Evolutionary conservation across 2,888 invertebrate species (phyloP).

Genomic region (Pachliopta kotzebuea): DNA sequence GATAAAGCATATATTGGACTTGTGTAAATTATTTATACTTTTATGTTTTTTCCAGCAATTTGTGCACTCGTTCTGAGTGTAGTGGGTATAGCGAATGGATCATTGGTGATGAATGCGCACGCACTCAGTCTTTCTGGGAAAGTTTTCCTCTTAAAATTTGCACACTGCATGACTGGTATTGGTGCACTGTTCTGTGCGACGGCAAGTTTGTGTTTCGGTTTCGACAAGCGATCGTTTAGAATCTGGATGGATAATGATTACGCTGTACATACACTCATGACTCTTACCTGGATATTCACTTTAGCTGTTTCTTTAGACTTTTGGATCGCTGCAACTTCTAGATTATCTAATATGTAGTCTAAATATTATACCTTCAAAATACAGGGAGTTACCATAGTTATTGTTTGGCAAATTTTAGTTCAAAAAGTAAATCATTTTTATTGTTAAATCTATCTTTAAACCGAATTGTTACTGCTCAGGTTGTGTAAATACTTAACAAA

Average conservation of each 20-base stretch:
- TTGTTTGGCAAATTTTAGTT: no score
- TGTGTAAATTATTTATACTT: constrained; percentile 16
- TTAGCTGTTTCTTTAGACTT: constrained; percentile 43
- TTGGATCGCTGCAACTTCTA: constrained; percentile 38
- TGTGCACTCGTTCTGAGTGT: constrained; percentile 40
- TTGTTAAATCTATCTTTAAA: no score
- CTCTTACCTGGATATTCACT: constrained; percentile 36
- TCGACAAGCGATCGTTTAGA: constrained; percentile 40
- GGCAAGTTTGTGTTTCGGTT: constrained; percentile 43
- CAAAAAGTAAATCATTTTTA: no score
- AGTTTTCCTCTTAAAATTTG: constrained; percentile 36
- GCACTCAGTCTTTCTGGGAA: constrained; percentile 35
- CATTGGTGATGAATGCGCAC: constrained; percentile 36
- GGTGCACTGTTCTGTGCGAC: constrained; percentile 41
- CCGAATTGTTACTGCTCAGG: no score
- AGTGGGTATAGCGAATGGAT: constrained; percentile 41
- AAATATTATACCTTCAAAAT: not conserved
- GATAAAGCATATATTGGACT: not conserved
- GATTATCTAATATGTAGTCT: constrained; percentile 29
- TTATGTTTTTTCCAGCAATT: constrained; percentile 43
- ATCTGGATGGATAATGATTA: constrained; percentile 40
- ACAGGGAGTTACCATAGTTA: no score
- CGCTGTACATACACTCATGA: constrained; percentile 30
- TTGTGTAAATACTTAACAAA: no score
- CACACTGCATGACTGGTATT: constrained; percentile 45